These are phyloP conservation scores for Perca flavescens DNA, from an alignment of 2,113 vertebrate genomes.

Conservation along the genomic window DNA sequence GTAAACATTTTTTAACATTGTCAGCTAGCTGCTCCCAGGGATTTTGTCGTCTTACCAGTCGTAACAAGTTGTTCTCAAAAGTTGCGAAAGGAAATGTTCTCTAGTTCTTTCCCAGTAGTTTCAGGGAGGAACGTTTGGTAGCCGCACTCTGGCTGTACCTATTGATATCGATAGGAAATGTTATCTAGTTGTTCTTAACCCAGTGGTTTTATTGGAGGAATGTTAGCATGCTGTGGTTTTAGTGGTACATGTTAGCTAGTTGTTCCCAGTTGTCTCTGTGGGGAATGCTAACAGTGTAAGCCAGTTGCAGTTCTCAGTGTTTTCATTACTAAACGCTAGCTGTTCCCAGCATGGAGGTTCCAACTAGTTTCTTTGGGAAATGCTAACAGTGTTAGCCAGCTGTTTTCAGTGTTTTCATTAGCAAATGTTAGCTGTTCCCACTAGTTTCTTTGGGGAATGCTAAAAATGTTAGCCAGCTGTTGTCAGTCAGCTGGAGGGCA, in stretches of 20 bases:
- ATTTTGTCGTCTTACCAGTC: no score
- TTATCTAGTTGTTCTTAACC: no score
- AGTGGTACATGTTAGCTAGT: no score
- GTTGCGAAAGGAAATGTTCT: no score
- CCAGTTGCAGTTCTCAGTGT: not conserved
- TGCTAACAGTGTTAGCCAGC: conserved; percentile 6
- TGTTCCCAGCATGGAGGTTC: not conserved
- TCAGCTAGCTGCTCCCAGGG: no score
- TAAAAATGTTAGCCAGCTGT: not conserved
- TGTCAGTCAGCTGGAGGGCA: conserved; percentile 27
- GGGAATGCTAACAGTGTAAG: not conserved
- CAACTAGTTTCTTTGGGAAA: not conserved
- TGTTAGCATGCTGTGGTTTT: not conserved
- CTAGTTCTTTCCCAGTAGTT: no score
- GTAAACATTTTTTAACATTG: no score
- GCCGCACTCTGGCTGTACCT: no score
- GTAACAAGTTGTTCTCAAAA: no score
- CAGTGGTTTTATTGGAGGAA: not conserved
- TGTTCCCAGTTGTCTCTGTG: not conserved
- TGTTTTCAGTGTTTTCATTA: not conserved
- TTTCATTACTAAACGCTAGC: not conserved
- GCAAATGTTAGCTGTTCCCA: not conserved
- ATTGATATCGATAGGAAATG: no score
- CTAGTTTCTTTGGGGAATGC: not conserved
- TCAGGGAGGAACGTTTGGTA: no score